phyloP scores from a whole-genome alignment of 1,140 invertebrate species.

The Lycorma delicatula region DNA sequence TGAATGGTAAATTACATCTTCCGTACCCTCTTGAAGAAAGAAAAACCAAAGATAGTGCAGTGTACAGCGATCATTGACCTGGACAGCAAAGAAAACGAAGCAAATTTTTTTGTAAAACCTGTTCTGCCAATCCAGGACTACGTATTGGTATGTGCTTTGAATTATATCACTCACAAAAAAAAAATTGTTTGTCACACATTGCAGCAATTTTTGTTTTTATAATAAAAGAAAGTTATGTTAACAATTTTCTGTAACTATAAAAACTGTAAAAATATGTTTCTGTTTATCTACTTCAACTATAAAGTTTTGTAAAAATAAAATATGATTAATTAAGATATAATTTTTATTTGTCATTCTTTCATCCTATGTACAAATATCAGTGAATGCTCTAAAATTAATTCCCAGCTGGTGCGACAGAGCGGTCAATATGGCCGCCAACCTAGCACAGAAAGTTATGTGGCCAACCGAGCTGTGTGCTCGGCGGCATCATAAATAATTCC shows the following conservation, averaged over 20 bases:
- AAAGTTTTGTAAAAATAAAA: too few relatives aligned
- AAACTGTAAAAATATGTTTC: not conserved
- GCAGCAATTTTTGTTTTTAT: too few relatives aligned
- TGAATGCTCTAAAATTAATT: not conserved
- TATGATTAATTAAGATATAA: not conserved
- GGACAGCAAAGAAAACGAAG: not conserved
- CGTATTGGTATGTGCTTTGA: not conserved
- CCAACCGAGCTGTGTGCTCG: too few relatives aligned
- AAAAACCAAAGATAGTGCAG: constrained; percentile 6
- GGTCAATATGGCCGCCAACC: not conserved
- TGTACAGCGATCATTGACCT: not conserved
- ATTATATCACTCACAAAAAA: constrained; percentile 2
- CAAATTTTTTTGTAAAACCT: not conserved
- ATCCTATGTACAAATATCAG: not conserved
- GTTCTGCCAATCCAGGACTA: not conserved
- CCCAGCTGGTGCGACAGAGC: not conserved
- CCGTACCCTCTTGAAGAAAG: not conserved
- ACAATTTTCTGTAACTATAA: too few relatives aligned
- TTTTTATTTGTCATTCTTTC: not conserved
- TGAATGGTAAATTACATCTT: constrained; percentile 3
- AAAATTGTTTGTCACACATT: too few relatives aligned
- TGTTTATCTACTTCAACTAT: too few relatives aligned
- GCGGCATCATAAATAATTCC: too few relatives aligned
- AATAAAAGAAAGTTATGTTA: too few relatives aligned
- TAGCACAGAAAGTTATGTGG: too few relatives aligned